Evolutionary conservation across 1,140 invertebrate genomes (phyloP), one percentile per base, ranked within the genome.

Genomic region (Drosophila tani): DNA sequence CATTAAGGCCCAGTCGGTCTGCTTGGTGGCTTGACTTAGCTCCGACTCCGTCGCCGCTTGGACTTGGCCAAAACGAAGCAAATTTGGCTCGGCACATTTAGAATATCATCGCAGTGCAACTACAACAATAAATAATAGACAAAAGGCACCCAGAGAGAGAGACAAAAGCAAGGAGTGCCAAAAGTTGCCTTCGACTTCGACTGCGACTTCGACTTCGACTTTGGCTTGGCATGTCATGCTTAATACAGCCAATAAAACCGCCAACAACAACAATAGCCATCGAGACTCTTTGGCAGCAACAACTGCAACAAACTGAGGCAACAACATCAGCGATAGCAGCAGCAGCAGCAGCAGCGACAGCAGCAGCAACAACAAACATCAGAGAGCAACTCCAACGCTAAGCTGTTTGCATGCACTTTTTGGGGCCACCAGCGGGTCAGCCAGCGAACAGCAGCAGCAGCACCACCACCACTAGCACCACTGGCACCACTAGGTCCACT

Each of bases 201-300:
- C 65, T 68, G 40, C 55, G 19, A 64, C 60, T 64, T 21, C 17
- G 45, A 58, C 63, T 58, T 29, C 64, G 82, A 71, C 67, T 82
- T 88, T 87, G 82, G 68, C 79, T 79, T 82, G 85, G 75, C 86
- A 88, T 81, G 80, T 81, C 70, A 88, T 76, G 86, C 86, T 85
- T 86, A 90, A 88, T 90, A 85, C 86, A 85, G 81, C 85, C 86
- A 90, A 91, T 90, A 85, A 88, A 85, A 90, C 64, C 79, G 69
- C 64, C 80, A 27, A 5, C 68, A 81, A 69, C 63, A 66, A 80
- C 70, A 79, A 46, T 62, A 67, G 38, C 71, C 66, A 79, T 49
- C 21, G 66, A 67, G 32, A 68, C 69, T 75, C 60, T 74, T 74
- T 87, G 76, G 11, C 38, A 71, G 38, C 29, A 75, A 40, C 56